phyloP scores from a whole-genome alignment of 1,140 invertebrate species.

The Leptopilina boulardi region DNA sequence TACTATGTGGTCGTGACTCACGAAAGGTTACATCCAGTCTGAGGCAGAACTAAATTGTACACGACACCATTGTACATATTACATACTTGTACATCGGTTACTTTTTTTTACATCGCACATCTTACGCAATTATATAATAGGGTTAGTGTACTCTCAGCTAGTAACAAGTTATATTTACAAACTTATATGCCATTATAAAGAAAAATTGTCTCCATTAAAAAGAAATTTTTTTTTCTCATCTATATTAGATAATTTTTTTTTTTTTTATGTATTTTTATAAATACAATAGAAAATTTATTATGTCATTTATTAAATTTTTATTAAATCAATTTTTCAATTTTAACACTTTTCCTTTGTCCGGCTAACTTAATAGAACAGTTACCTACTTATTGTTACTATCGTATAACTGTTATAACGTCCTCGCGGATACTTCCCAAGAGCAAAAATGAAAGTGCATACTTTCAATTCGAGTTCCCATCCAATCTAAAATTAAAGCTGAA shows the following conservation, averaged over 20 bases:
- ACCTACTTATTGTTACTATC: slow-evolving; percentile 17
- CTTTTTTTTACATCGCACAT: slow-evolving; percentile 6
- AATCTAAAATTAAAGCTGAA: background rate
- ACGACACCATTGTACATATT: slow-evolving; percentile 22
- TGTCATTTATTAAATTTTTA: too few species aligned
- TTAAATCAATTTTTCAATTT: too few species aligned
- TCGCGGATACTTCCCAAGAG: slow-evolving; percentile 9
- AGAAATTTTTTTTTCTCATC: too few species aligned
- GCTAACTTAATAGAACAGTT: background rate
- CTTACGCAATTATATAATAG: slow-evolving; percentile 11
- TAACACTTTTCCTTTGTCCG: background rate
- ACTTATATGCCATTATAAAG: background rate
- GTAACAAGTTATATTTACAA: background rate
- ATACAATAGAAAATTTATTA: too few species aligned
- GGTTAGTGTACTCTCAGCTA: background rate
- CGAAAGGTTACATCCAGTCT: slow-evolving; percentile 31
- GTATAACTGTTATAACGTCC: slow-evolving; percentile 12
- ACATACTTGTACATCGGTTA: slow-evolving; percentile 19
- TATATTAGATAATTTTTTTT: too few species aligned
- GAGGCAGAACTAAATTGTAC: slow-evolving; percentile 9
- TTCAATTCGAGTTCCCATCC: background rate
- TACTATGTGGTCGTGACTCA: slow-evolving; percentile 19
- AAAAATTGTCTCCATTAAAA: too few species aligned
- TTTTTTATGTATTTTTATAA: too few species aligned
- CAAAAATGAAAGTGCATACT: slow-evolving; percentile 2